A percentile compares a stretch with the other conserved stretches of the same genome.
Evolutionary conservation across 2,797 vertebrate genomes (phyloP).

Genomic region (Silurus lanzhouensis): DNA sequence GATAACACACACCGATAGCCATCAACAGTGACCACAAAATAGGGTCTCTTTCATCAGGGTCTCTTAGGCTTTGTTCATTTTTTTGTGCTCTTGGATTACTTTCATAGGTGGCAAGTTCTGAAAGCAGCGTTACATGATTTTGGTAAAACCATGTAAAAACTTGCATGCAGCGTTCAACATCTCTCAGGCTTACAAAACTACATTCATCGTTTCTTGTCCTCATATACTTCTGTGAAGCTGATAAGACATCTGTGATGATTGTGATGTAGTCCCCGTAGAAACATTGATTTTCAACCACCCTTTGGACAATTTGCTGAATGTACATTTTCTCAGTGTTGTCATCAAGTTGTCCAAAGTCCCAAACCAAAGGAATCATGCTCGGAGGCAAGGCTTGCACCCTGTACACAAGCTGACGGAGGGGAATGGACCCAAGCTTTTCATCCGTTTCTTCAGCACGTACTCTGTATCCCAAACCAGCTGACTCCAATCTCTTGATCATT

Average conservation of each 20-base stretch:
- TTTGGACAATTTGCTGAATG: constrained; percentile 90
- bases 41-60: constrained; percentile 53
- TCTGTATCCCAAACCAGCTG: constrained; percentile 89
- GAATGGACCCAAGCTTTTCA: constrained; percentile 90
- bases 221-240: constrained; percentile 89
- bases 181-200: constrained; percentile 92
- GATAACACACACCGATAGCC: constrained; percentile 90
- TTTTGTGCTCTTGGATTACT: constrained; percentile 30
- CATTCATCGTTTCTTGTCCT: constrained; percentile 82
- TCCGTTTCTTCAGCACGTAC: constrained; percentile 85
- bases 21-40: constrained; percentile 88
- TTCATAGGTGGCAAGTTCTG: constrained; percentile 68
- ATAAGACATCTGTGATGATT: constrained; percentile 78
- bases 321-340: constrained; percentile 84
- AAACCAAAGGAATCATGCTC: constrained; percentile 93
- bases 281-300: constrained; percentile 66
- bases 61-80: constrained; percentile 30
- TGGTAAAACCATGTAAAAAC: constrained; percentile 87
- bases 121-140: constrained; percentile 73
- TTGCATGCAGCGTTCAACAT: constrained; percentile 92
- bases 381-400: constrained; percentile 93
- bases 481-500: constrained; percentile 89
- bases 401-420: constrained; percentile 95
- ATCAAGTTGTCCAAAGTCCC: constrained; percentile 96
- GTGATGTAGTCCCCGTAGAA: constrained; percentile 36